Conservation (phyloP, 2,888 invertebrate genomes). For the Metalampra italica region DNA sequence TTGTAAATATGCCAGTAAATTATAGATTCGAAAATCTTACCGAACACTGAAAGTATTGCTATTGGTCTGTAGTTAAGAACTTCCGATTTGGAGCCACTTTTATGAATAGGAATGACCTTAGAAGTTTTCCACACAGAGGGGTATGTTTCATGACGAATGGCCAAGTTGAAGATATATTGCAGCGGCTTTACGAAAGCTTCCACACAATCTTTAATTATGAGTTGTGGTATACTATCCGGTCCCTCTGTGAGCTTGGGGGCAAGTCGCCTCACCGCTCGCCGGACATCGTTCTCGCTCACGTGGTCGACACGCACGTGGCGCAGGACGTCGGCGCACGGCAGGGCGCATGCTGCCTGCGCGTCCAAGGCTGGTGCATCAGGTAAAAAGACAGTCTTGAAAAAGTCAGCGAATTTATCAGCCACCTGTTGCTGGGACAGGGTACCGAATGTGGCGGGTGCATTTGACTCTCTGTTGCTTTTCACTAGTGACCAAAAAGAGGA, state of each 20-base stretch:
- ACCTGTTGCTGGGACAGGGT: not conserved
- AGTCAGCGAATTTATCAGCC: not conserved
- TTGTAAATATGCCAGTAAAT: too few relatives aligned
- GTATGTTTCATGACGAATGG: not conserved
- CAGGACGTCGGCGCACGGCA: not conserved
- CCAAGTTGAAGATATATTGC: not conserved
- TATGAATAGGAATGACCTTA: not conserved
- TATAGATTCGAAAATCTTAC: too few relatives aligned
- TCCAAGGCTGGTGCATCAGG: not conserved
- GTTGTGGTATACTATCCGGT: not conserved
- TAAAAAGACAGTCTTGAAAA: not conserved
- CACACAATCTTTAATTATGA: not conserved
- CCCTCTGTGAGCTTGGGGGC: not conserved
- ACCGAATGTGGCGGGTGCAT: not conserved
- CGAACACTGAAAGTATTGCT: too few relatives aligned
- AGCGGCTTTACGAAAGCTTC: not conserved
- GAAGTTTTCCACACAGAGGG: too few relatives aligned
- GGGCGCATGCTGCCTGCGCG: not conserved
- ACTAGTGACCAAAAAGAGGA: too few relatives aligned
- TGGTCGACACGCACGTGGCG: not conserved
- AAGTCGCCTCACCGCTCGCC: not conserved
- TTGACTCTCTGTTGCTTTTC: too few relatives aligned
- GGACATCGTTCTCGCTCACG: not conserved
- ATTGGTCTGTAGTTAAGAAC: too few relatives aligned
- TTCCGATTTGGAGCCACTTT: too few relatives aligned